Evolutionary conservation across 2,113 vertebrate species (phyloP).

Genomic region (Alexandromys fortis): DNA sequence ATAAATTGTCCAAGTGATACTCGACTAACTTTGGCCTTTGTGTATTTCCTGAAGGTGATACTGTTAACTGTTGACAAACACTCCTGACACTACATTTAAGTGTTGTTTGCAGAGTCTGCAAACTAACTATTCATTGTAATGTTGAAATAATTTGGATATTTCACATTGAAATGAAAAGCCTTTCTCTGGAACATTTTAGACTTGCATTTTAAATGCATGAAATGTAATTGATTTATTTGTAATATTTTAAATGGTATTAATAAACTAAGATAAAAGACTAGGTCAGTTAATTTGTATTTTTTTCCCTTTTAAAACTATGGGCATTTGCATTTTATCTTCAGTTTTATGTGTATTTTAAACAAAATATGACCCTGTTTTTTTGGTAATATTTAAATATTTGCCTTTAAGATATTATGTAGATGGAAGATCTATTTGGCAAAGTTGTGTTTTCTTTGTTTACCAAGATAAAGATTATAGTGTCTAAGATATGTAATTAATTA

Average conservation of each 20-base stretch:
- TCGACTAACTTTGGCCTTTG: slow-evolving; percentile 90
- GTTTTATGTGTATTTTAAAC: slow-evolving; percentile 78
- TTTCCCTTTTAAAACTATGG: slow-evolving; percentile 74
- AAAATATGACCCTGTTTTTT: slow-evolving; percentile 66
- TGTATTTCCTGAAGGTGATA: slow-evolving; percentile 91
- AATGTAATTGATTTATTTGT: slow-evolving; percentile 94
- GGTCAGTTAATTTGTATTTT: slow-evolving; percentile 84
- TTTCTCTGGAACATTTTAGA: slow-evolving; percentile 92
- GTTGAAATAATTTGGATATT: slow-evolving; percentile 93
- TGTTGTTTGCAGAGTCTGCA: slow-evolving; percentile 89
- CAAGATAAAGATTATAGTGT: slow-evolving; percentile 69
- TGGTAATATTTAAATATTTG: slow-evolving; percentile 75
- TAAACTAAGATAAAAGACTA: slow-evolving; percentile 90
- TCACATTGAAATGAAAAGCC: slow-evolving; percentile 93
- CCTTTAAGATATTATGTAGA: slow-evolving; percentile 75
- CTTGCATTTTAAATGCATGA: slow-evolving; percentile 94
- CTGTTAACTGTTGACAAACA: slow-evolving; percentile 88
- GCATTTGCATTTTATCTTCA: slow-evolving; percentile 75
- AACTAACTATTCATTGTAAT: slow-evolving; percentile 91
- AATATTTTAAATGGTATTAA: slow-evolving; percentile 94
- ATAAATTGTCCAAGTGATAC: slow-evolving; percentile 92
- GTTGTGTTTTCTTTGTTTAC: slow-evolving; percentile 74
- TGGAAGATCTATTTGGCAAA: slow-evolving; percentile 73
- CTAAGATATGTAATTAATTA: slow-evolving; percentile 69
- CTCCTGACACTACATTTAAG: slow-evolving; percentile 86